Evolutionary conservation across 2,888 invertebrate genomes (phyloP), one percentile per base, ranked within the genome.

Genomic region (Orthosia cruda): DNA sequence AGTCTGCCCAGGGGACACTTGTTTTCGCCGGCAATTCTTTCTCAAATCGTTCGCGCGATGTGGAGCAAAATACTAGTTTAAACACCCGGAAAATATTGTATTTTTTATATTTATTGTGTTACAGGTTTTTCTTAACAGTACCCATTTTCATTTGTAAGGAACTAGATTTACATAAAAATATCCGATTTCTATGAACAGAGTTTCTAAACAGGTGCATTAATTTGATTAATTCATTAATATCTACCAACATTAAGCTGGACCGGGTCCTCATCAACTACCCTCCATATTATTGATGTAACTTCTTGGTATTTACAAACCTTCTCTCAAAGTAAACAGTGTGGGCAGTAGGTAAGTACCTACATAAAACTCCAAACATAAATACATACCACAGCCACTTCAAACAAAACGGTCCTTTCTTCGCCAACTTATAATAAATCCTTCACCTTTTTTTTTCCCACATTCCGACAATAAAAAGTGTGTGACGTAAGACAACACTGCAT

Each of bases 21-120:
- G 62, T 61, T 83, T 79, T 57, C 71, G 54, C 74, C 74, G 70
- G 79, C 67, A 83, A 67, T 75, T 69, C 71, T 72, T 83, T 83
- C 64, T 69, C 18, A 47, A 50, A 23, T 50, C 26, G 18, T 47
- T 18, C n/a, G 47, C 45, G 59, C 45, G 20, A 66, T 70, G 15
- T 50, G 16, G 13, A 57, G 57, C 67, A 67, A 69, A 78, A 77
- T 74, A 64, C 55, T 63, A 49, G 32, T 67, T 76, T 73, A 64
- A 73, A 73, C 55, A 55, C 62, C 20, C 20, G 50, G 32, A 67
- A 78, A 83, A 62, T 45, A 23, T 45, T 54, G 4, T 69, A n/a
- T 61, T 57, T 11, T 16, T 58, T 1, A 32, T 26, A 18, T 26
- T n/a, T 57, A 32, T 45, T 49, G 16, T 74, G 5, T 40, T 26